phyloP scores from a whole-genome alignment of 2,888 invertebrate genomes.

The Chloromyia formosa region DNA sequence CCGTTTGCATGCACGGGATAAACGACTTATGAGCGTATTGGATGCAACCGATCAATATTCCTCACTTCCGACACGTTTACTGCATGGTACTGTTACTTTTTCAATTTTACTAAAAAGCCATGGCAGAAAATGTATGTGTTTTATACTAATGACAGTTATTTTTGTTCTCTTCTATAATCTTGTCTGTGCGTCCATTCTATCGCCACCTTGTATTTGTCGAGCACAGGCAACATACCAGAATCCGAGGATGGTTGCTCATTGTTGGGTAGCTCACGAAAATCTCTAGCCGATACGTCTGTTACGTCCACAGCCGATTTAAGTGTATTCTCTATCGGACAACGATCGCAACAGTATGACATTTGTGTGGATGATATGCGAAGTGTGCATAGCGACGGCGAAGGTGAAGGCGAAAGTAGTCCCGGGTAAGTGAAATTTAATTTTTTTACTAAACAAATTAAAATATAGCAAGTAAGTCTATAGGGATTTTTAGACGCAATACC shows the following conservation, averaged over 20 bases:
- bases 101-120: constrained; percentile 36
- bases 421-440: constrained; percentile 48
- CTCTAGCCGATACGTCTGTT: constrained; percentile 83
- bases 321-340: constrained; percentile 74
- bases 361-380: constrained; percentile 51
- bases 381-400: constrained; percentile 50
- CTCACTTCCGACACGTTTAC: constrained; percentile 47
- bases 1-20: constrained; percentile 49
- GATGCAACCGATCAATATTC: constrained; percentile 47
- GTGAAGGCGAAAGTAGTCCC: constrained; percentile 52
- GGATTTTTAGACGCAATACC: too few species aligned
- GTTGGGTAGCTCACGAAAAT: constrained; percentile 77
- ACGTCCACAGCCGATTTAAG: constrained; percentile 85
- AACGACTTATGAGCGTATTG: constrained; percentile 41
- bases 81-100: constrained; percentile 41
- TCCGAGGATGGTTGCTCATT: constrained; percentile 74
- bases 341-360: constrained; percentile 52
- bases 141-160: not conserved
- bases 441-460: not conserved
- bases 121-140: not conserved
- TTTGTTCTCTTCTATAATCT: not conserved
- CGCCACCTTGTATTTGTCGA: not conserved
- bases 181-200: not conserved
- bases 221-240: constrained; percentile 51
- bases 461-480: too few species aligned